These are phyloP conservation scores for Collichthys lucidus DNA, from an alignment of 2,113 vertebrate genomes.

Conservation along the genomic window DNA sequence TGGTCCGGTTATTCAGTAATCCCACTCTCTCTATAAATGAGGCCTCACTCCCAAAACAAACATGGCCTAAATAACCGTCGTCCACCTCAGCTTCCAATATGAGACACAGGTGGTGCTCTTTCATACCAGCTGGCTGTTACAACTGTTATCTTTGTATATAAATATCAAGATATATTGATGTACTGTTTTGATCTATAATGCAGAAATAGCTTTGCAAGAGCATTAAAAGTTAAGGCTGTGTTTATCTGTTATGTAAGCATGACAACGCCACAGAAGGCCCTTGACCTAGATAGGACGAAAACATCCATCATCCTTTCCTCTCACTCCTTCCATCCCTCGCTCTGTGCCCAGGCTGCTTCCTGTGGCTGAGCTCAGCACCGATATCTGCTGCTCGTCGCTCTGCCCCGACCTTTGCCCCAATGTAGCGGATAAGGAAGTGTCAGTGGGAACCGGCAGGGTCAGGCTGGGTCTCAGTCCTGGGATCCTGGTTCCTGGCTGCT, in stretches of 20 bases:
- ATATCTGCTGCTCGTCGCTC: constrained; percentile 50
- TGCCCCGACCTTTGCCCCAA: constrained; percentile 61
- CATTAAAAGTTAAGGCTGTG: constrained; percentile 25
- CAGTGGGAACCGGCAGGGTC: constrained; percentile 66
- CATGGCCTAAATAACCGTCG: neutral
- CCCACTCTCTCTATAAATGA: constrained; percentile 19
- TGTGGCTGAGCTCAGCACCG: constrained; percentile 73
- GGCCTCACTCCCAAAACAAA: constrained; percentile 43
- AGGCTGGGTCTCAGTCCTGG: constrained; percentile 55
- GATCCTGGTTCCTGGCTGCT: constrained; percentile 58
- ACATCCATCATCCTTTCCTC: constrained; percentile 52
- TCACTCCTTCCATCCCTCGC: constrained; percentile 53
- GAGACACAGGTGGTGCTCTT: constrained; percentile 33
- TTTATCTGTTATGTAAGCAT: constrained; percentile 67
- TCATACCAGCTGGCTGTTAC: constrained; percentile 9
- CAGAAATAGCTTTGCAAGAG: constrained; percentile 7
- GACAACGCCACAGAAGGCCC: constrained; percentile 10
- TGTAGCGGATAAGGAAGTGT: constrained; percentile 79
- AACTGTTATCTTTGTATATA: constrained; percentile 54
- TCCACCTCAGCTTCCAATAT: neutral
- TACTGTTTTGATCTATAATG: constrained; percentile 13
- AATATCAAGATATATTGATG: constrained; percentile 41
- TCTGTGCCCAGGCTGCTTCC: constrained; percentile 60
- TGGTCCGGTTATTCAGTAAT: constrained; percentile 12
- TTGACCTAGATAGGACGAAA: constrained; percentile 49